Percentiles rank a stretch among this genome's conserved stretches.
phyloP scores from a whole-genome alignment of 1,140 invertebrate genomes.

The Brachionus sp. region DNA sequence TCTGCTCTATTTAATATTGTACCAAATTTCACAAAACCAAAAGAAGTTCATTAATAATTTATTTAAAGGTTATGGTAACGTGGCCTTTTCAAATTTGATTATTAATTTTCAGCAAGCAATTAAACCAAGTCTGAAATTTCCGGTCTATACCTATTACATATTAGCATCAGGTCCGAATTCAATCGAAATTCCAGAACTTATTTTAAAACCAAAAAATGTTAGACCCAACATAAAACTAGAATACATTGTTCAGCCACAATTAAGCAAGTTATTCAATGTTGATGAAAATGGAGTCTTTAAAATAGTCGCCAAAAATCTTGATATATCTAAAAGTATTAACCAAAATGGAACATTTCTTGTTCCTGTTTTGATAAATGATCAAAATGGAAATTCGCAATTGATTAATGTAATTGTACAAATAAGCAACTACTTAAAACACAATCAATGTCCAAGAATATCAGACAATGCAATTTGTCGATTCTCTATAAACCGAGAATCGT shows the following conservation, averaged over 20 bases:
- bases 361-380: neutral
- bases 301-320: neutral
- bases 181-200: constrained; percentile 17
- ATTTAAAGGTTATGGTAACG: neutral
- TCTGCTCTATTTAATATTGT: too few species aligned
- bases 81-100: neutral
- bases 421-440: neutral
- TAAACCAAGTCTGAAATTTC: neutral
- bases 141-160: neutral
- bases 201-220: neutral
- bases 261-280: neutral
- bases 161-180: neutral
- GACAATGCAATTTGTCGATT: neutral
- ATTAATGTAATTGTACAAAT: neutral
- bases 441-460: constrained; percentile 30
- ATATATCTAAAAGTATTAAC: neutral
- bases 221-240: neutral
- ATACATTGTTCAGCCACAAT: neutral
- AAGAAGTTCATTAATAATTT: neutral
- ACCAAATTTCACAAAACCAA: too few species aligned
- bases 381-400: neutral
- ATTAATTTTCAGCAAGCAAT: neutral
- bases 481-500: constrained; percentile 4
- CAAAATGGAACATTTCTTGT: neutral
- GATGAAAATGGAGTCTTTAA: neutral